These are phyloP conservation scores for Ochropleura leucogaster DNA, from an alignment of 2,888 invertebrate genomes.

Conservation along the genomic window DNA sequence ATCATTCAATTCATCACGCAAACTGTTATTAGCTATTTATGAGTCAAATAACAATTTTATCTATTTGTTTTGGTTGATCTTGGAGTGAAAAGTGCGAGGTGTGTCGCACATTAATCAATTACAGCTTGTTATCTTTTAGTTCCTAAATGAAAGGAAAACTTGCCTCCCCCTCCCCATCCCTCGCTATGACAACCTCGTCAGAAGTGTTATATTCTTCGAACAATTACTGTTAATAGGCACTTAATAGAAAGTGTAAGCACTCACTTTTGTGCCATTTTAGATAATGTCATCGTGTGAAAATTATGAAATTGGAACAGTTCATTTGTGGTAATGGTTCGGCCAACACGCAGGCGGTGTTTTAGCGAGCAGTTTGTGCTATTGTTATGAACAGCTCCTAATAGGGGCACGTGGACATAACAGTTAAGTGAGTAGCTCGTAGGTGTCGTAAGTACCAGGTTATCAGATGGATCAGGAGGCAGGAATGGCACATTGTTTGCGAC, in stretches of 20 bases:
- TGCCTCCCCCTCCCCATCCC: neutral
- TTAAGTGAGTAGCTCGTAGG: slow-evolving; percentile 13
- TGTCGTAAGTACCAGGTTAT: slow-evolving; percentile 36
- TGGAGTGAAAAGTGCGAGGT: slow-evolving; percentile 16
- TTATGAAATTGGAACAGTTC: slow-evolving; percentile 17
- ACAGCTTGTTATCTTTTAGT: slow-evolving; percentile 39
- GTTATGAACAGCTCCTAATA: slow-evolving; percentile 28
- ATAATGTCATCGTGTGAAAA: slow-evolving; percentile 19
- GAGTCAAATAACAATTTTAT: slow-evolving; percentile 41
- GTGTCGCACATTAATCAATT: slow-evolving; percentile 47
- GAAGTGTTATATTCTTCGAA: slow-evolving; percentile 24
- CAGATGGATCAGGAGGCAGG: slow-evolving; percentile 46
- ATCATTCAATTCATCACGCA: slow-evolving; percentile 29
- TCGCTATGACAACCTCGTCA: neutral
- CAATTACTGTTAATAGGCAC: slow-evolving; percentile 33
- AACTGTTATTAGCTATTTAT: slow-evolving; percentile 28
- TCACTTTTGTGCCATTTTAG: slow-evolving; percentile 19
- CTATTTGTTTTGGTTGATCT: slow-evolving; percentile 23
- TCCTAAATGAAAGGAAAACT: slow-evolving; percentile 22
- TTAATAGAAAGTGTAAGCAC: slow-evolving; percentile 17
- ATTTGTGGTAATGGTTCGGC: slow-evolving; percentile 45
- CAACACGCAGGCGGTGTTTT: neutral
- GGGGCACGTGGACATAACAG: slow-evolving; percentile 40
- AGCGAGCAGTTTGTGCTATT: slow-evolving; percentile 10
- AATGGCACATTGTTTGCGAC: slow-evolving; percentile 62